Percentiles rank a stretch among this genome's conserved stretches.
Evolutionary conservation across 2,888 invertebrate genomes (phyloP).

Genomic region (Beris morrisii): DNA sequence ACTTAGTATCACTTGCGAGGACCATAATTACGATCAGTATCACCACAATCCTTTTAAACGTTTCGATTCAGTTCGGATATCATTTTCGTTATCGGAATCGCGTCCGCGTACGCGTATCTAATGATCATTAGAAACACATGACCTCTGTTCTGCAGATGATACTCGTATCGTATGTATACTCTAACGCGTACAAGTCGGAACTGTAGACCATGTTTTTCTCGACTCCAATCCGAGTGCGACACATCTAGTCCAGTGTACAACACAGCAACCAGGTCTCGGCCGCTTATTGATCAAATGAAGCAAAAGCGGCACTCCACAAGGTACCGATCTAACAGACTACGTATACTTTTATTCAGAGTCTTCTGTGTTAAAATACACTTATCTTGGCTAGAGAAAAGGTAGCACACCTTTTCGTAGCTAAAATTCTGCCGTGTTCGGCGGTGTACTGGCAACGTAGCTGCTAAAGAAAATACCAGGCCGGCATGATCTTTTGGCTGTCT

Average conservation of each 20-base stretch:
- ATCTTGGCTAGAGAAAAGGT: neutral
- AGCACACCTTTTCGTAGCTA: too few relatives aligned
- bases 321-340: conserved; percentile 12
- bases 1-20: too few relatives aligned
- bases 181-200: conserved; percentile 32
- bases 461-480: conserved; percentile 21
- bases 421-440: too few relatives aligned
- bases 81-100: too few relatives aligned
- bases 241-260: neutral
- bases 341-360: too few relatives aligned
- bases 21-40: too few relatives aligned
- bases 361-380: neutral
- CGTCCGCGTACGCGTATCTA: too few relatives aligned
- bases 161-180: conserved; percentile 4
- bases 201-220: conserved; percentile 24
- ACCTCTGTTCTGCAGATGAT: conserved; percentile 17
- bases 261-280: neutral
- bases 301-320: conserved; percentile 4
- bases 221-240: conserved; percentile 19
- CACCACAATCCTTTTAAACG: too few relatives aligned
- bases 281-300: neutral
- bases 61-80: too few relatives aligned
- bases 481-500: neutral
- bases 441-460: conserved; percentile 4
- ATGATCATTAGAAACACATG: conserved; percentile 11